Conservation (phyloP, 2,888 invertebrate genomes). For the Lamproptera curius region DNA sequence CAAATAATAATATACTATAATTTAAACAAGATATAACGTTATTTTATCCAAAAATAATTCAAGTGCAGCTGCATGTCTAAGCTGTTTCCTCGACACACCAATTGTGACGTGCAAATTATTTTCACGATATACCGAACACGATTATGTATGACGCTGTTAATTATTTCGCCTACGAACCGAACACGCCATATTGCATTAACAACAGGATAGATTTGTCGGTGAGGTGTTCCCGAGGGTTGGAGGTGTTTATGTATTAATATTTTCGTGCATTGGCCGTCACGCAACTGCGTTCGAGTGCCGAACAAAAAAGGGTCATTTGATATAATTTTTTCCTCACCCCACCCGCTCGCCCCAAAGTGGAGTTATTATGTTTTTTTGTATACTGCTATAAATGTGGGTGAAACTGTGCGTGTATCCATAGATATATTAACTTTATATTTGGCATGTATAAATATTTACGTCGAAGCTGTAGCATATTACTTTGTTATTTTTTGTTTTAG, state of each 20-base stretch:
- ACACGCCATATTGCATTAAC: constrained; percentile 41
- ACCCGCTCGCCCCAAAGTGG: constrained; percentile 24
- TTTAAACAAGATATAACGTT: too few species aligned
- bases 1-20: too few species aligned
- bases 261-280: constrained; percentile 40
- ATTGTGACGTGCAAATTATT: too few species aligned
- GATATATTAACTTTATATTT: too few species aligned
- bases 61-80: too few species aligned
- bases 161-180: constrained; percentile 7
- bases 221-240: constrained; percentile 35
- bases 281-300: constrained; percentile 32
- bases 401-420: too few species aligned
- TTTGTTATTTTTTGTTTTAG: too few species aligned
- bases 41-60: too few species aligned
- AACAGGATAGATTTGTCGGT: constrained; percentile 36
- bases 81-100: too few species aligned
- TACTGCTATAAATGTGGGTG: constrained; percentile 15
- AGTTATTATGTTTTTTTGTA: constrained; percentile 26
- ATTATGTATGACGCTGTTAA: not conserved
- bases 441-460: constrained; percentile 17
- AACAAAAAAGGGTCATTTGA: constrained; percentile 33
- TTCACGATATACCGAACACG: too few species aligned
- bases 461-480: too few species aligned
- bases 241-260: constrained; percentile 48
- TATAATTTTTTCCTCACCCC: constrained; percentile 24